A percentile compares a stretch with the other conserved stretches of the same genome.
These are phyloP conservation scores for Hypotaenidia philippensis DNA, from an alignment of 2,797 vertebrate genomes.

Conservation along the genomic window DNA sequence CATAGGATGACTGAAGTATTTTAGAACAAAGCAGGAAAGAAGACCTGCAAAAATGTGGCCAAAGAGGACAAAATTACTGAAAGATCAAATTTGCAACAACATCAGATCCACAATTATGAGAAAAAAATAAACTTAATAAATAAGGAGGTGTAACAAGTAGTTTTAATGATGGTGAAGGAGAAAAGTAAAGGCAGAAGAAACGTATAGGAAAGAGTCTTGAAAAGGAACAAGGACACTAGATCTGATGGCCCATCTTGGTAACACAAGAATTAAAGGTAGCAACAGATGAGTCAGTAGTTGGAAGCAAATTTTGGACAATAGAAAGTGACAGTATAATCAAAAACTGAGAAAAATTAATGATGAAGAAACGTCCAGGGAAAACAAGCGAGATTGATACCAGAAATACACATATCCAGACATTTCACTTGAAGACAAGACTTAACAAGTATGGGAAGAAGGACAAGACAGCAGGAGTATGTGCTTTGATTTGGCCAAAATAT, in stretches of 20 bases:
- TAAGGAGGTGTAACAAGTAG: not conserved
- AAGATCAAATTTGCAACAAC: not conserved
- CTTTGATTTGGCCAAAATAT: not conserved
- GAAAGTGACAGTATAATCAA: not conserved
- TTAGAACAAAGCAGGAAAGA: not conserved
- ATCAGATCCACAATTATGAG: not conserved
- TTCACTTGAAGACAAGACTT: not conserved
- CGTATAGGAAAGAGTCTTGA: not conserved
- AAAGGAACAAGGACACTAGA: not conserved
- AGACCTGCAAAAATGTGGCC: not conserved
- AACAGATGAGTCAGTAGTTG: not conserved
- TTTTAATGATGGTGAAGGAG: not conserved
- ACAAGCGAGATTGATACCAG: not conserved
- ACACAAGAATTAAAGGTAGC: not conserved
- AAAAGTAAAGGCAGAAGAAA: not conserved
- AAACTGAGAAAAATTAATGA: not conserved
- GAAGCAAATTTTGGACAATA: not conserved
- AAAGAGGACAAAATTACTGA: not conserved
- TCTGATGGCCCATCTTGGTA: not conserved
- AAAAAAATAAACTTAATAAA: not conserved
- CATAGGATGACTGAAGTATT: not conserved
- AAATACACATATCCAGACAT: not conserved
- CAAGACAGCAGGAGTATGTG: not conserved
- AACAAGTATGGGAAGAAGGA: not conserved
- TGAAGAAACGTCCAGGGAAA: not conserved